phyloP scores from a whole-genome alignment of 2,113 vertebrate genomes.

The Anarhynchus alexandrinus region DNA sequence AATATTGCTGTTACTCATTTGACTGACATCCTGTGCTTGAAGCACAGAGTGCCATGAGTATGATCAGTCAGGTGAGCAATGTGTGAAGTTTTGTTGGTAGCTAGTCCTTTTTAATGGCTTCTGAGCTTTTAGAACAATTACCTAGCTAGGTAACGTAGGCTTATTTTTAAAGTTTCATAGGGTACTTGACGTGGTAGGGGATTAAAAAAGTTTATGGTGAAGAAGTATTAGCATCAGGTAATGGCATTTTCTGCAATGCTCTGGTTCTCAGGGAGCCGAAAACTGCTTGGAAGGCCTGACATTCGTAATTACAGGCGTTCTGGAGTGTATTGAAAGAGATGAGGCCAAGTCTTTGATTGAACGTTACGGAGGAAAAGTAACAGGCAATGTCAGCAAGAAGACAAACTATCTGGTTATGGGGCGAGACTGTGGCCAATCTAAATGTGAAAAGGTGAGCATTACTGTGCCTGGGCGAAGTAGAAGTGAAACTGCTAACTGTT shows the following conservation, averaged over 20 bases:
- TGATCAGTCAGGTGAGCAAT: neutral
- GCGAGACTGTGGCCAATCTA: slow-evolving; percentile 88
- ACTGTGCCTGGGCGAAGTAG: accelerated
- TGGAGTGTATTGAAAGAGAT: slow-evolving; percentile 95
- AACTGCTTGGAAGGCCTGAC: slow-evolving; percentile 95
- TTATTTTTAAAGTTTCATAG: neutral
- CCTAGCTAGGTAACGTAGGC: neutral
- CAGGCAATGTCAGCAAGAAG: slow-evolving; percentile 93
- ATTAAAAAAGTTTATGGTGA: neutral
- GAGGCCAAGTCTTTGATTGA: slow-evolving; percentile 92
- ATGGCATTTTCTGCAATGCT: slow-evolving; percentile 43
- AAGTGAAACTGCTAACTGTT: neutral
- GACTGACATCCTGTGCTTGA: neutral
- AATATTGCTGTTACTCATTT: neutral
- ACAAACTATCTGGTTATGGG: slow-evolving; percentile 93
- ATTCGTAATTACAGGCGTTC: slow-evolving; percentile 92
- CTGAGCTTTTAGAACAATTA: neutral
- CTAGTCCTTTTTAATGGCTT: neutral
- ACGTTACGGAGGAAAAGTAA: slow-evolving; percentile 95
- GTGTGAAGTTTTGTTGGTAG: neutral
- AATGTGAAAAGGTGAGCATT: slow-evolving; percentile 86
- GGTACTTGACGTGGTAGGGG: neutral
- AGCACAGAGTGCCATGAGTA: neutral
- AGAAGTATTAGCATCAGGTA: neutral
- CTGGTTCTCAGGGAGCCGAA: slow-evolving; percentile 85